phyloP scores from a whole-genome alignment of 2,797 vertebrate species.

The Pangasius larnaudii region DNA sequence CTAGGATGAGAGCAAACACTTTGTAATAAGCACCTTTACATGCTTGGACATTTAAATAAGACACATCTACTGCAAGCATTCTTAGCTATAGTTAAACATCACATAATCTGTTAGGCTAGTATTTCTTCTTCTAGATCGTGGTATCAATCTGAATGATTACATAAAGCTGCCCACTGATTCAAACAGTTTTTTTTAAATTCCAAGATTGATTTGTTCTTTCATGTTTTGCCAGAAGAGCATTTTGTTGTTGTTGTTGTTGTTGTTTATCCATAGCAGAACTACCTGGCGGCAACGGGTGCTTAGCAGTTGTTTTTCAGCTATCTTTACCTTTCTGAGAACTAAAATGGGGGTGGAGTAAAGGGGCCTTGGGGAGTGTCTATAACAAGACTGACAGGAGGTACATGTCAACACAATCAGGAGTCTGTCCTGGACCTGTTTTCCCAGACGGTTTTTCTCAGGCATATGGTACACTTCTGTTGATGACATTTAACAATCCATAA shows the following conservation, averaged over 20 bases:
- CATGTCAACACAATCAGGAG: constrained; percentile 37
- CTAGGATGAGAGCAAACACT: neutral
- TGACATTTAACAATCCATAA: constrained; percentile 33
- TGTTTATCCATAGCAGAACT: neutral
- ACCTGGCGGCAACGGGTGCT: neutral
- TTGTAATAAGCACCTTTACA: neutral
- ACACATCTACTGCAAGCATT: neutral
- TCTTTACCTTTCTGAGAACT: neutral
- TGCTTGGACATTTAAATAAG: neutral
- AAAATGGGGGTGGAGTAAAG: constrained; percentile 21
- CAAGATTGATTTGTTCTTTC: neutral
- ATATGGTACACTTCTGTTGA: constrained; percentile 34
- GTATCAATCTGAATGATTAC: neutral
- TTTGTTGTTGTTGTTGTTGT: neutral
- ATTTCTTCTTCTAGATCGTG: neutral
- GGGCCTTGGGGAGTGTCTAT: constrained; percentile 39
- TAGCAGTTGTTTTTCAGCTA: neutral
- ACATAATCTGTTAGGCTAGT: neutral
- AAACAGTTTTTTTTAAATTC: neutral
- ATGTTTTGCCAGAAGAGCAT: neutral
- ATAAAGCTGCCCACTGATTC: neutral
- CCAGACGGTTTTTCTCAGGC: constrained; percentile 34
- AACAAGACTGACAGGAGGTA: constrained; percentile 37
- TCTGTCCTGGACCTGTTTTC: constrained; percentile 26
- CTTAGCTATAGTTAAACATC: neutral